Evolutionary conservation across 2,888 invertebrate genomes (phyloP).

Genomic region (Phyllotreta cruciferae): DNA sequence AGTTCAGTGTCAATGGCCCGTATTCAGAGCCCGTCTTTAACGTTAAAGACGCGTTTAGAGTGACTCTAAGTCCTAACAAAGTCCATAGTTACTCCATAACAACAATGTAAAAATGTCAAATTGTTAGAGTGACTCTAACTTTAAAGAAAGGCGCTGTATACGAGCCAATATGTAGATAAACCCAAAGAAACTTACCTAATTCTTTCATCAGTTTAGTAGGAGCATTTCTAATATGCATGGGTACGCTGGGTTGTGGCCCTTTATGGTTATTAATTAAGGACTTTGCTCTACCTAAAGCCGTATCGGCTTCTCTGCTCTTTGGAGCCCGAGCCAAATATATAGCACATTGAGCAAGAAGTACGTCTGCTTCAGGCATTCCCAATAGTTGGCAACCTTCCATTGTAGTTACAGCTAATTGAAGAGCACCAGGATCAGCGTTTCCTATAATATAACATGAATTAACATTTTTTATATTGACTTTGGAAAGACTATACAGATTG

Average conservation of each 20-base stretch:
- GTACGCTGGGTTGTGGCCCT: constrained; percentile 77
- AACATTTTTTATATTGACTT: too few relatives aligned
- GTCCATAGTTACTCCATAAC: too few relatives aligned
- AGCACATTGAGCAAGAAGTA: constrained; percentile 78
- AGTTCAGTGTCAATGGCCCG: constrained; percentile 9
- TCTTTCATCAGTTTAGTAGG: constrained; percentile 79
- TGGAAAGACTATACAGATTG: too few relatives aligned
- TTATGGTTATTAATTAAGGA: constrained; percentile 66
- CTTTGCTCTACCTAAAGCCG: constrained; percentile 66
- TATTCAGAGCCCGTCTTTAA: background rate
- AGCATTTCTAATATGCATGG: constrained; percentile 81
- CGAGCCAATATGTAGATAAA: too few relatives aligned
- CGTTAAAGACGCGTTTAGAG: too few relatives aligned
- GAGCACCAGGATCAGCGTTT: constrained; percentile 70
- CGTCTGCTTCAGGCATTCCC: constrained; percentile 84
- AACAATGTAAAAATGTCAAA: too few relatives aligned
- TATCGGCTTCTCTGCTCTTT: constrained; percentile 71
- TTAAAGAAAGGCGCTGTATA: too few relatives aligned
- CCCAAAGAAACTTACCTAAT: constrained; percentile 63
- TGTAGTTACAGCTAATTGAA: constrained; percentile 74
- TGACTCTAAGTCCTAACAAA: too few relatives aligned
- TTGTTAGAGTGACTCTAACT: too few relatives aligned
- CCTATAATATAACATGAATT: constrained; percentile 59
- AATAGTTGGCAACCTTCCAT: constrained; percentile 81
- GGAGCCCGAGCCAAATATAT: constrained; percentile 76